Evolutionary conservation across 1,140 invertebrate species (phyloP).

Genomic region (Sycobia sp.): DNA sequence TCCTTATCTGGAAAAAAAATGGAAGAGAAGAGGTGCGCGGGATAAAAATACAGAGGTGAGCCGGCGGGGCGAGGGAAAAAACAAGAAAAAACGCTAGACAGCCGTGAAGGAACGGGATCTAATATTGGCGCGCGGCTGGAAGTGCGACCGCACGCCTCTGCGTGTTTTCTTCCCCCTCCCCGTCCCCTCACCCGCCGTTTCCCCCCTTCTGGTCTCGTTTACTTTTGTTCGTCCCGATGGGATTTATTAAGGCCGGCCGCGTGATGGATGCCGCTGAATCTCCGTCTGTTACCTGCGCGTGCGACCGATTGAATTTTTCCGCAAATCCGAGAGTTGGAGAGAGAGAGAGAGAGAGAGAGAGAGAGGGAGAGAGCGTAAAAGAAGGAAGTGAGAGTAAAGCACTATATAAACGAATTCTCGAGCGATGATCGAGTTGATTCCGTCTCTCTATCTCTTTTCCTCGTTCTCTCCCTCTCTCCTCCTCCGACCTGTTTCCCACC

Average conservation of each 20-base stretch:
- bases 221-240: no score
- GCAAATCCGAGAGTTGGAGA: no score
- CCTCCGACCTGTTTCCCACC: not conserved
- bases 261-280: constrained; percentile 6
- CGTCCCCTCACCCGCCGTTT: no score
- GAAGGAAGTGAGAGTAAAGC: no score
- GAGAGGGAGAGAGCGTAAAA: no score
- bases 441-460: not conserved
- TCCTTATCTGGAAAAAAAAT: not conserved
- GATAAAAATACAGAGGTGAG: not conserved
- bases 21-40: not conserved
- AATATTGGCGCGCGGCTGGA: constrained; percentile 18
- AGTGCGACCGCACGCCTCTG: not conserved
- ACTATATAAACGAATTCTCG: no score
- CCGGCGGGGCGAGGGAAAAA: not conserved
- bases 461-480: constrained; percentile 3
- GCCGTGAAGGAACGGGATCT: not conserved
- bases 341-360: no score
- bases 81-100: not conserved
- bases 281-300: constrained; percentile 1
- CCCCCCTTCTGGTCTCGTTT: no score
- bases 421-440: no score
- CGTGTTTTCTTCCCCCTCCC: constrained; percentile 7
- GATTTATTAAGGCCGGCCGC: constrained; percentile 27
- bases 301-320: constrained; percentile 10